A percentile compares a stretch with the other conserved stretches of the same genome.
Evolutionary conservation across 2,888 invertebrate genomes (phyloP).

Genomic region (Eutolmus rufibarbis): DNA sequence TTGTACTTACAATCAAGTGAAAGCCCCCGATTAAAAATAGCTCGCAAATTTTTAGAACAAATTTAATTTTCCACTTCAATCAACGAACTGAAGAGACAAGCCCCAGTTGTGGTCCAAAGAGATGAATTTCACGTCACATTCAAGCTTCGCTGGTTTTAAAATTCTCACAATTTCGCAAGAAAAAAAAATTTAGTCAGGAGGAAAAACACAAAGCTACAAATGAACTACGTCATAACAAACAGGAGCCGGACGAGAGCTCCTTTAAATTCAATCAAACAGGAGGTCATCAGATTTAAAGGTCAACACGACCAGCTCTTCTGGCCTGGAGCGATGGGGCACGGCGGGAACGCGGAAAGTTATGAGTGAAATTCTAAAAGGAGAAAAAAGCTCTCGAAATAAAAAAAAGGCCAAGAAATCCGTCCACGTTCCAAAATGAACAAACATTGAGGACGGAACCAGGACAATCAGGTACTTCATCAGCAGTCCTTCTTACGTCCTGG

Average conservation of each 20-base stretch:
- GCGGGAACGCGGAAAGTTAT: conserved; percentile 15
- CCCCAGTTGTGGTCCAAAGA: conserved; percentile 7
- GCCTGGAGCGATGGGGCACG: background rate
- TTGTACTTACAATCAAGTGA: background rate
- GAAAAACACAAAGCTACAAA: conserved; percentile 18
- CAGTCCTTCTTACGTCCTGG: background rate
- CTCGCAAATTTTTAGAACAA: conserved; percentile 7
- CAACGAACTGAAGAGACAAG: conserved; percentile 38
- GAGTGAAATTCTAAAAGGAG: conserved; percentile 11
- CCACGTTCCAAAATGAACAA: conserved; percentile 45
- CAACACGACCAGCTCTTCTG: conserved; percentile 18
- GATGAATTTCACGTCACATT: conserved; percentile 27
- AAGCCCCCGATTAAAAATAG: background rate
- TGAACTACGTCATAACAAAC: conserved; percentile 37
- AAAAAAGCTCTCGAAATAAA: background rate
- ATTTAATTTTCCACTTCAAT: conserved; percentile 45
- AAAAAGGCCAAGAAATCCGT: conserved; percentile 37
- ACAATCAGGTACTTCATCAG: conserved; percentile 36
- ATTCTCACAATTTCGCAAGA: background rate
- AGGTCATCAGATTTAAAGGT: conserved; percentile 45
- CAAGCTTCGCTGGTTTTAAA: conserved; percentile 12
- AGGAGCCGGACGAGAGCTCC: conserved; percentile 33
- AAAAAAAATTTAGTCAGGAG: background rate
- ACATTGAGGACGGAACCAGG: conserved; percentile 39
- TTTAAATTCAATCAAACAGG: conserved; percentile 45